These are phyloP conservation scores for Geotrypetes seraphini DNA, from an alignment of 2,797 vertebrate genomes.

Conservation along the genomic window DNA sequence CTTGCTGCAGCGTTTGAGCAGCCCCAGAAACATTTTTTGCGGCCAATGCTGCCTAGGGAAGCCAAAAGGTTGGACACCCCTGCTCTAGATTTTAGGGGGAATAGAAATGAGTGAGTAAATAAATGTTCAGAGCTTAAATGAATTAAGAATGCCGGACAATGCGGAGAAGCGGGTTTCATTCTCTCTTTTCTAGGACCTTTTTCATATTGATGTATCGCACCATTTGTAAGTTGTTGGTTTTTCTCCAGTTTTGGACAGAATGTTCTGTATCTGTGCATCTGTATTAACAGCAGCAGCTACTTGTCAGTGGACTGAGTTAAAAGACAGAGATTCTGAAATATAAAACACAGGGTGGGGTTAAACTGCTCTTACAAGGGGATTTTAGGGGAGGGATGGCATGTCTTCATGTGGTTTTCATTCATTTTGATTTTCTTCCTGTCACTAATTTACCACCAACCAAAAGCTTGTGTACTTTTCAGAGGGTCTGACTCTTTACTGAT, in stretches of 20 bases:
- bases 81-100: too few relatives aligned
- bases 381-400: constrained; percentile 40
- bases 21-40: too few relatives aligned
- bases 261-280: too few relatives aligned
- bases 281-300: constrained; percentile 60
- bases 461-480: constrained; percentile 36
- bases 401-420: constrained; percentile 58
- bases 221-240: too few relatives aligned
- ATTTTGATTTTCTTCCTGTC: constrained; percentile 54
- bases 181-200: too few relatives aligned
- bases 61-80: too few relatives aligned
- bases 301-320: constrained; percentile 50
- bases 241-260: too few relatives aligned
- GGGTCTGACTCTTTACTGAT: constrained; percentile 25
- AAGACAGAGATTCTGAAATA: constrained; percentile 52
- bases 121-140: constrained; percentile 29
- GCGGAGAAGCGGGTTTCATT: constrained; percentile 38
- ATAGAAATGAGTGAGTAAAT: too few relatives aligned
- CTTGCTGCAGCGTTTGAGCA: too few relatives aligned
- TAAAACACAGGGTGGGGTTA: constrained; percentile 58
- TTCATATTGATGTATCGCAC: too few relatives aligned
- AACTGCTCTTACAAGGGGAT: constrained; percentile 48
- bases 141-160: constrained; percentile 29
- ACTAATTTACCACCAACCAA: constrained; percentile 47
- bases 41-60: too few relatives aligned